Evolutionary conservation across 1,140 invertebrate genomes (phyloP), one percentile per base, ranked within the genome.

Genomic region (Drosophila elegans): DNA sequence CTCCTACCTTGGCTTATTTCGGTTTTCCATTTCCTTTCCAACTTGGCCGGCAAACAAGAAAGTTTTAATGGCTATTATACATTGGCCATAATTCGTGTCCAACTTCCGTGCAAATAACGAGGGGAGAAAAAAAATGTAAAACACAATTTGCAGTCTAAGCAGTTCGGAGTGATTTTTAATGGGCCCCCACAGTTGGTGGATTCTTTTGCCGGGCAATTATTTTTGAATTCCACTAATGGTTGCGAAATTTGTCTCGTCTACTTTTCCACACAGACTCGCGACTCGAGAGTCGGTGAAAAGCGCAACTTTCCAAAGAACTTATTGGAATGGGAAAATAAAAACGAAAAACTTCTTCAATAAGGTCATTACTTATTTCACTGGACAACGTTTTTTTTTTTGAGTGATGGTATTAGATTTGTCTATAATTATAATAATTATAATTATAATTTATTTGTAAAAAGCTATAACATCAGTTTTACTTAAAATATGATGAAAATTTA

Each of bases 121-220:
- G 75, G 57, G 36, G 1, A 21, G 16, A 21, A 42, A 68, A 82
- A 68, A 83, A 80, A 62, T 76, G 57, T 74, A 66, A 74, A 74
- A 76, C 34, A 44, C 51, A 88, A 83, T 83, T 83, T 80, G 83
- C 84, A 67, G 79, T 83, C 79, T 75, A 77, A 88, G 72, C 83
- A 63, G 67, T 89, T 89, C 80, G 66, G 75, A 83, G 63, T 77
- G 83, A 83, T 83, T 88, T 83, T 89, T 88, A 88, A 89, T 88
- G 84, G 85, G 68, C 67, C 59, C 67, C 59, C 79, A 63, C 49
- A 56, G 67, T 80, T 63, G 67, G 46, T 52, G 44, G 42, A 46
- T 57, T 68, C 51, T 68, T 69, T 71, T 38, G 38, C 34, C 45
- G 32, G 48, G 13, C 59, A 46, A 71, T 75, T 80, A 64, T 51